These are phyloP conservation scores for Ophion obscuratus DNA, from an alignment of 2,888 invertebrate genomes.

Conservation along the genomic window DNA sequence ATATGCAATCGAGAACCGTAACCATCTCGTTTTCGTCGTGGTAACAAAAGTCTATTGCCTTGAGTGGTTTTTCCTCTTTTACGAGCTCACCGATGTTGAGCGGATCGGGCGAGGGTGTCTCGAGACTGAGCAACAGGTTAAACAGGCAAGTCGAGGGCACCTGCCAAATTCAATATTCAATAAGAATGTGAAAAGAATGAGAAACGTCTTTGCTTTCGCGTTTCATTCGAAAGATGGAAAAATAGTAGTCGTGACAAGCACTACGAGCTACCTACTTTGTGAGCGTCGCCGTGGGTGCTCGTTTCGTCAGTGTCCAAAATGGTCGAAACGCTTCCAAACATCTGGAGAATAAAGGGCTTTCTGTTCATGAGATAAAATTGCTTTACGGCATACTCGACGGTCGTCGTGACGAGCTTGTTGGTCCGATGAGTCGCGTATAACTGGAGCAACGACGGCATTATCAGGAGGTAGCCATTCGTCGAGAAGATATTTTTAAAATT, in stretches of 20 bases:
- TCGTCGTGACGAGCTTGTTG: slow-evolving; percentile 96
- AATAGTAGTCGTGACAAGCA: not conserved
- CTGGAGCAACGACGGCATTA: slow-evolving; percentile 98
- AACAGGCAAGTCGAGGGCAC: slow-evolving; percentile 96
- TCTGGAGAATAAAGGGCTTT: slow-evolving; percentile 98
- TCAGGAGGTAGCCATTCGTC: slow-evolving; percentile 97
- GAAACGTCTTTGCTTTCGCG: too few species aligned
- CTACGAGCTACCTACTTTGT: slow-evolving; percentile 89
- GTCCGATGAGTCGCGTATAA: slow-evolving; percentile 99
- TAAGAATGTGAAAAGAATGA: not conserved
- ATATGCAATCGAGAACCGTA: slow-evolving; percentile 97
- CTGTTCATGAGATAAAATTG: slow-evolving; percentile 99
- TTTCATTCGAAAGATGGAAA: not conserved
- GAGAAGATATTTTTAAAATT: slow-evolving; percentile 99
- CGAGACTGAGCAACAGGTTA: slow-evolving; percentile 94
- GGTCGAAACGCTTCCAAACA: slow-evolving; percentile 99
- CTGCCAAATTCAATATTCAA: slow-evolving; percentile 81
- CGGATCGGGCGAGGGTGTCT: slow-evolving; percentile 97
- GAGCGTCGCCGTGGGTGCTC: slow-evolving; percentile 95
- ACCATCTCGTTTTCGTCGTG: slow-evolving; percentile 99
- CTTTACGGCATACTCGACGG: slow-evolving; percentile 98
- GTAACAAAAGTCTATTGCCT: slow-evolving; percentile 99
- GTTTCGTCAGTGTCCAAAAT: slow-evolving; percentile 96
- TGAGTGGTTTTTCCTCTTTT: slow-evolving; percentile 95
- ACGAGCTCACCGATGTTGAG: slow-evolving; percentile 96